Evolutionary conservation across 2,888 invertebrate genomes (phyloP).

Genomic region (Caenorhabditis japonica): DNA sequence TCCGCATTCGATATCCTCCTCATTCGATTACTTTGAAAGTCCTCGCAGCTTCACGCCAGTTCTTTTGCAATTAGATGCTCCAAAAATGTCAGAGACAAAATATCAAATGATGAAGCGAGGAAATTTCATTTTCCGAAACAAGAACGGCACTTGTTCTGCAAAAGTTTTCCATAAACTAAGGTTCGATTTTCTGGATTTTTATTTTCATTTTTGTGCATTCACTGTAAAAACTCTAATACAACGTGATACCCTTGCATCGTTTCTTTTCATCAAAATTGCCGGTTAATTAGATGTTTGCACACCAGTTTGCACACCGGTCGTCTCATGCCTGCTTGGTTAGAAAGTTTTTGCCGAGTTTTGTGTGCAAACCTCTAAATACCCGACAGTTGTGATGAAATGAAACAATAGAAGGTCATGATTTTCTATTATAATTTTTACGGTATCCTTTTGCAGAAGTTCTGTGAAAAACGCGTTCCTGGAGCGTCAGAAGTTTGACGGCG

Average conservation of each 20-base stretch:
- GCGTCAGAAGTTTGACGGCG: background rate
- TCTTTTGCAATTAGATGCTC: constrained; percentile 33
- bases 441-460: background rate
- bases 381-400: too few relatives aligned
- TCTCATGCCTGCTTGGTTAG: too few relatives aligned
- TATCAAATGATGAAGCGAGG: constrained; percentile 26
- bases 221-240: too few relatives aligned
- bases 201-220: too few relatives aligned
- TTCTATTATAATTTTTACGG: background rate
- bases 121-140: constrained; percentile 19
- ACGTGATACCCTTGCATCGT: too few relatives aligned
- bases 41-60: constrained; percentile 17
- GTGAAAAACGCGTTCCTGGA: background rate
- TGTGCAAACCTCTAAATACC: too few relatives aligned
- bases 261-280: too few relatives aligned
- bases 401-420: too few relatives aligned
- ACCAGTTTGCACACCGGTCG: too few relatives aligned
- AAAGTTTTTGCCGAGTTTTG: too few relatives aligned
- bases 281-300: too few relatives aligned
- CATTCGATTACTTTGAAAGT: constrained; percentile 36
- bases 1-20: constrained; percentile 31
- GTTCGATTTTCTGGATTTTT: too few relatives aligned
- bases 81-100: constrained; percentile 26
- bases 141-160: constrained; percentile 25
- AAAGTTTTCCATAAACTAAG: constrained; percentile 8